Evolutionary conservation across 2,113 vertebrate genomes (phyloP), one percentile per base, ranked within the genome.

Genomic region (Hippopotamus amphibius): DNA sequence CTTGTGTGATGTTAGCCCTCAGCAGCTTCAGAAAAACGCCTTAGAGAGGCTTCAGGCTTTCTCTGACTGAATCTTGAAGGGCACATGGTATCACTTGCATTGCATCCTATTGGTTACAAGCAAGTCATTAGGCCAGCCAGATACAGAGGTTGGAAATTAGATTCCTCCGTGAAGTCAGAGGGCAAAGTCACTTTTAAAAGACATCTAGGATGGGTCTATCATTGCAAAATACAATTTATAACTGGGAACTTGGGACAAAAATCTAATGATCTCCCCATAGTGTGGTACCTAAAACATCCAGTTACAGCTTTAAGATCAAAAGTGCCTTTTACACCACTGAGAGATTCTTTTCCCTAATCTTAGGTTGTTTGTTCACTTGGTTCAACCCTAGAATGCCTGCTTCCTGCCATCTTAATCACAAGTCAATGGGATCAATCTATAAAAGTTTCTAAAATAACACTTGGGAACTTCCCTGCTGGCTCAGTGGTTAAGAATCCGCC

Each of bases 121-220:
- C 24, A 94, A 93, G 26, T 57, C 80, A 61, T 59, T 66, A 91
- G 53, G 28, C 21, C 33, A 95, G n/a, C 12, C 50, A 17, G 12
- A 65, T 66, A 77, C 80, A 79, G 37, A 86, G 69, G 26, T 61
- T 50, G 61, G 37, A 50, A 79, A 80, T 76, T 48, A 83, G 9
- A 87, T 69, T 93, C 59, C 17, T 55, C 74, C 41, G 41, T 43
- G n/a, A 83, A 30, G 17, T 66, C 53, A 65, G 19, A 79, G 65
- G 41, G 12, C 8, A 33, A 92, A 95, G 53, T 77, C 37, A 88
- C 66, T 79, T 85, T 95, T 76, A 92, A 71, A 89, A 90, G 69
- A 88, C 53, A 46, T 26, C 21, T 66, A 30, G 50, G 37, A 61
- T 88, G 55, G 4, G 11, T 14, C 69, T 55, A 59, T 74, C 33